phyloP scores from a whole-genome alignment of 2,797 vertebrate species.

The Prionace glauca region DNA sequence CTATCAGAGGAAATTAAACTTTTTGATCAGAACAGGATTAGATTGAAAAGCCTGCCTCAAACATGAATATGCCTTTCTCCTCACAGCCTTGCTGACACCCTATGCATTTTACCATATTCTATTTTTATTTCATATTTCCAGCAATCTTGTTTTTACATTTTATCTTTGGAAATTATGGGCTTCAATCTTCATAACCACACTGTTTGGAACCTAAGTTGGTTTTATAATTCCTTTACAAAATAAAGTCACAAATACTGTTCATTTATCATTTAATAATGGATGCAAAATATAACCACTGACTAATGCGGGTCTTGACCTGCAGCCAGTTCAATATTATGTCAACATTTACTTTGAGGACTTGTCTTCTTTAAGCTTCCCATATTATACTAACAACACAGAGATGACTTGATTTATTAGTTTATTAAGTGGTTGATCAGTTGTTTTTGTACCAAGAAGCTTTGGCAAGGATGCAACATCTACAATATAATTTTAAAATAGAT shows the following conservation, averaged over 20 bases:
- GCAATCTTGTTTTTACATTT: not conserved
- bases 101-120: not conserved
- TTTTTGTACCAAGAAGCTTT: not conserved
- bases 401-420: not conserved
- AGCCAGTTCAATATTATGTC: not conserved
- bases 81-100: not conserved
- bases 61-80: not conserved
- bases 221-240: not conserved
- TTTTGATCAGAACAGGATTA: not conserved
- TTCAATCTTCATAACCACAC: not conserved
- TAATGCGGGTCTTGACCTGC: not conserved
- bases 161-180: not conserved
- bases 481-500: not conserved
- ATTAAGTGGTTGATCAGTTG: not conserved
- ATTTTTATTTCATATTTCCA: not conserved
- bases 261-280: not conserved
- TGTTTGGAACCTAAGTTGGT: not conserved
- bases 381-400: not conserved
- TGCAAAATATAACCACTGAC: not conserved
- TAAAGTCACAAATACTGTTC: not conserved
- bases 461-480: not conserved
- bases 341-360: not conserved
- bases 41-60: not conserved
- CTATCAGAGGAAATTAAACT: not conserved
- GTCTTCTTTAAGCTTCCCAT: not conserved